Evolutionary conservation across 92 coral and sea anemone genomes (phyloP).

Genomic region (Scolanthus callimorphus): DNA sequence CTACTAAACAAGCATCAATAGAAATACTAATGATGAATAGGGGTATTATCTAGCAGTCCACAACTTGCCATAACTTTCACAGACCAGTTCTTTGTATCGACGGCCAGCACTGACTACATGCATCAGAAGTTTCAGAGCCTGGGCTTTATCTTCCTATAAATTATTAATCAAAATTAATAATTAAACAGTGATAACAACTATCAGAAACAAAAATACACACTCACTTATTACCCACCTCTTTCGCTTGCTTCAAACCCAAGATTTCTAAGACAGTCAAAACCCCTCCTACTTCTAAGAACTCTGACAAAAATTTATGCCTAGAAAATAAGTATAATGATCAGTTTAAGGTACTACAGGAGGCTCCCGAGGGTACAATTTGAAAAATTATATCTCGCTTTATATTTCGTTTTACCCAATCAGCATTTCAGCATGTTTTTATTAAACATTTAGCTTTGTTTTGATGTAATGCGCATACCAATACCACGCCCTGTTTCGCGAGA

Average conservation of each 20-base stretch:
- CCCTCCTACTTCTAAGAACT: slow-evolving; percentile 97
- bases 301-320: slow-evolving; percentile 93
- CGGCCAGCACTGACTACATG: slow-evolving; percentile 92
- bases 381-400: too few species aligned
- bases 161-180: background rate
- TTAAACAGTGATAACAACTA: too few species aligned
- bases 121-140: slow-evolving; percentile 83
- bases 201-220: too few species aligned
- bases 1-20: background rate
- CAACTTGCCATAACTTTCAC: slow-evolving; percentile 93
- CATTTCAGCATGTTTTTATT: too few species aligned
- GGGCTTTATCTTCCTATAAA: slow-evolving; percentile 84
- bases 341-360: too few species aligned
- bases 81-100: slow-evolving; percentile 90
- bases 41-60: background rate
- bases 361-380: too few species aligned
- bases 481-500: too few species aligned
- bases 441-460: too few species aligned
- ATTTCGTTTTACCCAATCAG: too few species aligned
- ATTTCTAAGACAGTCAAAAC: slow-evolving; percentile 92
- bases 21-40: too few species aligned
- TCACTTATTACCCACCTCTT: slow-evolving; percentile 72
- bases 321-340: background rate
- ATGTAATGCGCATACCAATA: too few species aligned
- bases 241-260: slow-evolving; percentile 90